Evolutionary conservation across 2,113 vertebrate species (phyloP).

Genomic region (Microcebus tavaratra): DNA sequence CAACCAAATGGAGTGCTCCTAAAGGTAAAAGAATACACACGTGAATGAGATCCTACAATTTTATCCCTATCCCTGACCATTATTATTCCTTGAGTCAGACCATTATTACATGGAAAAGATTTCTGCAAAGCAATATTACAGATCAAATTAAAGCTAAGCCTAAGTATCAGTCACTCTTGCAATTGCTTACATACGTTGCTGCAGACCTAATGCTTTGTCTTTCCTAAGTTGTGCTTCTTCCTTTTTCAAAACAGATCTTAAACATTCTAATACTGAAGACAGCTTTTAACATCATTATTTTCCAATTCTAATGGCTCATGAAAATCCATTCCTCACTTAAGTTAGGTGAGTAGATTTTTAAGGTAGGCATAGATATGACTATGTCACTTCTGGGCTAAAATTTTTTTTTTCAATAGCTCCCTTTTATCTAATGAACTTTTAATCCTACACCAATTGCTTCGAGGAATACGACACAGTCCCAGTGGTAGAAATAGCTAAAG

Average conservation of each 20-base stretch:
- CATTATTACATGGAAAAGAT: background rate
- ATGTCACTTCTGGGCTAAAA: background rate
- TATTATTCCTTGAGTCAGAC: background rate
- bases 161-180: background rate
- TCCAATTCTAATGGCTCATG: background rate
- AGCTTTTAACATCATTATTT: background rate
- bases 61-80: background rate
- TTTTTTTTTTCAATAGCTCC: background rate
- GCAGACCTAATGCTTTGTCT: background rate
- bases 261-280: background rate
- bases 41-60: background rate
- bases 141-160: background rate
- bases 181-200: background rate
- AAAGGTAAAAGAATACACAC: background rate
- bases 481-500: background rate
- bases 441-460: background rate
- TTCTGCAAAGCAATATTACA: background rate
- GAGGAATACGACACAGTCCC: background rate
- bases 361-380: background rate
- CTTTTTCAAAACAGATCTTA: background rate
- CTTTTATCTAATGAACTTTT: background rate
- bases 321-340: background rate
- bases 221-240: background rate
- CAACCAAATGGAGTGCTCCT: background rate
- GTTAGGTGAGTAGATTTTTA: background rate